A percentile compares a stretch with the other conserved stretches of the same genome.
These are phyloP conservation scores for Paramormyrops hopkinsi DNA, from an alignment of 2,797 vertebrate genomes.

Conservation along the genomic window DNA sequence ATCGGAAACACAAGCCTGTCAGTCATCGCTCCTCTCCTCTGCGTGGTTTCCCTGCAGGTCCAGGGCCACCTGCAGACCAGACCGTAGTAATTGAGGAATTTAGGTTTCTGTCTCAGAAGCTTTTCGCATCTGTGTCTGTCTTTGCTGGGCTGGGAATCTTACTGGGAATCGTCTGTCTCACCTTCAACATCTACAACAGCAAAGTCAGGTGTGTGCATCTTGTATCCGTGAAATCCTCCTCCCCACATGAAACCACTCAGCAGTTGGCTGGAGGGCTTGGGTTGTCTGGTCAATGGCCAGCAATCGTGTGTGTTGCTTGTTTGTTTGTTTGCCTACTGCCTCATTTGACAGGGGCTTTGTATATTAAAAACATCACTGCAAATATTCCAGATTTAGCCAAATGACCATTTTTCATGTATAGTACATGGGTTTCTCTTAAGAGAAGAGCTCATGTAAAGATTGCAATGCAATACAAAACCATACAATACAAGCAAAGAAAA, in stretches of 20 bases:
- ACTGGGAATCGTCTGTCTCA: conserved; percentile 80
- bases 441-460: background rate
- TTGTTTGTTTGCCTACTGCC: background rate
- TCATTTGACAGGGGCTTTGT: background rate
- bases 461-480: background rate
- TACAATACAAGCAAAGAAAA: background rate
- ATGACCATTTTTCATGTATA: background rate
- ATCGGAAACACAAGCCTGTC: background rate
- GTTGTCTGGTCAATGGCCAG: background rate
- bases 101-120: conserved; percentile 86
- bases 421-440: background rate
- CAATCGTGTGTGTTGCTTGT: background rate
- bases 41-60: conserved; percentile 50
- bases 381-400: background rate
- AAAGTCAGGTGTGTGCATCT: conserved; percentile 72
- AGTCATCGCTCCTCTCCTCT: background rate
- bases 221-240: background rate
- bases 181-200: conserved; percentile 92
- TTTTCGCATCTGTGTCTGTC: conserved; percentile 83
- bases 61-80: conserved; percentile 78
- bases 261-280: background rate
- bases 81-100: conserved; percentile 84
- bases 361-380: background rate
- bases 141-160: conserved; percentile 83
- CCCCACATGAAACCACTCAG: background rate